A percentile compares a stretch with the other conserved stretches of the same genome.
Evolutionary conservation across 2,113 vertebrate genomes (phyloP).

Genomic region (Microcebus ravelobensis): DNA sequence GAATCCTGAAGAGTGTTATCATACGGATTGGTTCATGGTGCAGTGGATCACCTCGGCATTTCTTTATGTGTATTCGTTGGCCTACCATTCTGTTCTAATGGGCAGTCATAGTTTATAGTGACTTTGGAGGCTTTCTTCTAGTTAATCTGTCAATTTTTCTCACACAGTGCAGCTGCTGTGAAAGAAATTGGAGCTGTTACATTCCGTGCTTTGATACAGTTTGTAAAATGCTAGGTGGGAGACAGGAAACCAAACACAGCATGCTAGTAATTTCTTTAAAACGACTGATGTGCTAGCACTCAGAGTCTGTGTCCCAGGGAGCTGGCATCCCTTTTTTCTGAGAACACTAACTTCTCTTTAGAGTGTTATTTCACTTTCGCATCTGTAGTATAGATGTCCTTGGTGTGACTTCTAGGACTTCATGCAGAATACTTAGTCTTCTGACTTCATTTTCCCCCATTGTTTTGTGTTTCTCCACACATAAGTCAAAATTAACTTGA

Average conservation of each 20-base stretch:
- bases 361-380: constrained; percentile 14
- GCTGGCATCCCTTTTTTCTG: not conserved
- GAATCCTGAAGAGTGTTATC: not conserved
- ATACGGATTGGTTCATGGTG: constrained; percentile 34
- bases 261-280: constrained; percentile 82
- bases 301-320: constrained; percentile 33
- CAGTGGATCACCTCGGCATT: constrained; percentile 55
- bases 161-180: constrained; percentile 79
- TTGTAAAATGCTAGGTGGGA: constrained; percentile 83
- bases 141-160: constrained; percentile 86
- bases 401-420: not conserved
- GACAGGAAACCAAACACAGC: constrained; percentile 82
- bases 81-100: constrained; percentile 65
- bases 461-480: not conserved
- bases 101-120: constrained; percentile 75
- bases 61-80: constrained; percentile 44
- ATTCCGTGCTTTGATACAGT: constrained; percentile 81
- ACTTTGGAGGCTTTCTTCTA: constrained; percentile 78
- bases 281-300: constrained; percentile 68
- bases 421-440: not conserved
- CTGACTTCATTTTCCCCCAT: not conserved
- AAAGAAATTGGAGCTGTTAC: constrained; percentile 84
- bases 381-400: not conserved
- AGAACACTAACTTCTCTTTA: constrained; percentile 24
- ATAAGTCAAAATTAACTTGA: not conserved